Conservation (phyloP, 2,888 invertebrate genomes). For the Cataglyphis livida region DNA sequence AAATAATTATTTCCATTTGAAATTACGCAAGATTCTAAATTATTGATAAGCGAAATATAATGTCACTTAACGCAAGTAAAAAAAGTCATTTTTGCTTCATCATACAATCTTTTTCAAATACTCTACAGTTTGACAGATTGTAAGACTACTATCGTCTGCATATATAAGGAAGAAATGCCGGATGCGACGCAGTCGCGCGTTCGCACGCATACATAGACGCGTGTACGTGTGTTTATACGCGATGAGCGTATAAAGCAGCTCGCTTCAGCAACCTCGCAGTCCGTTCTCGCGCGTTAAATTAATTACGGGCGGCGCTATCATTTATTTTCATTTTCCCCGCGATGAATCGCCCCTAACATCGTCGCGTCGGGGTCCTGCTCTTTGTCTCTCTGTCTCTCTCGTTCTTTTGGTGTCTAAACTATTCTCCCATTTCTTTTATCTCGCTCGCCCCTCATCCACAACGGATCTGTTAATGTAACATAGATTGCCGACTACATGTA, state of each 20-base stretch:
- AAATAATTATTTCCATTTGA: not conserved
- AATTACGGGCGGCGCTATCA: conserved; percentile 83
- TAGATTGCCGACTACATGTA: conserved; percentile 66
- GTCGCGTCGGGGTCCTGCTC: conserved; percentile 44
- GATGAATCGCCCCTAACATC: conserved; percentile 73
- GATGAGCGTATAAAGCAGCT: conserved; percentile 75
- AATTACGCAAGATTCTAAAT: not conserved
- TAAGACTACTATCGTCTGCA: conserved; percentile 12
- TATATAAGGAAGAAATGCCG: conserved; percentile 30
- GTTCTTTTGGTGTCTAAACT: not conserved
- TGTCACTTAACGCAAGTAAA: not conserved
- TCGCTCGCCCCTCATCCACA: conserved; percentile 17
- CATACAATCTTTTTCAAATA: not conserved
- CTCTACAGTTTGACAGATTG: not conserved
- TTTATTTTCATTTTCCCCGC: conserved; percentile 84
- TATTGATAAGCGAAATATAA: not conserved
- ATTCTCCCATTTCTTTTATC: not conserved
- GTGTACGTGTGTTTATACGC: conserved; percentile 68
- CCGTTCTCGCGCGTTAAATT: conserved; percentile 81
- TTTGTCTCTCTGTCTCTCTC: conserved; percentile 19
- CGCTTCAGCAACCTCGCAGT: conserved; percentile 76
- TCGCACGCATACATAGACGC: conserved; percentile 48
- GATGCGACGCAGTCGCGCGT: conserved; percentile 45
- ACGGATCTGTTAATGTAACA: conserved; percentile 57
- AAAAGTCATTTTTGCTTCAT: not conserved